Conservation (phyloP, 2,113 vertebrate genomes). For the Stigmatopora argus region DNA sequence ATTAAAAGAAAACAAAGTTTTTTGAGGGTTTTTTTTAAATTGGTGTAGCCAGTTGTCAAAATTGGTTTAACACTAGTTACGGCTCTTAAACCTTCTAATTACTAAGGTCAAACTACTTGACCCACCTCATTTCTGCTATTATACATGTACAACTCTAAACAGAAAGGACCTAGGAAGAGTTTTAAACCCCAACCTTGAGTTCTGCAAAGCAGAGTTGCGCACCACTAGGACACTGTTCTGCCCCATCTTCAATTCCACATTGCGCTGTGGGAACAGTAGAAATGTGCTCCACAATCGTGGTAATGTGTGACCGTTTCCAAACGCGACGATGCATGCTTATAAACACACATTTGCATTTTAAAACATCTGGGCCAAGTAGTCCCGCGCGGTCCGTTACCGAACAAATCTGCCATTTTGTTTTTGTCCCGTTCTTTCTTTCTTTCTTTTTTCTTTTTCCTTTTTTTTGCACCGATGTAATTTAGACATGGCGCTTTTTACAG, state of each 20-base stretch:
- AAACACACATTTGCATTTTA: conserved; percentile 5
- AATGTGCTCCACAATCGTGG: not conserved
- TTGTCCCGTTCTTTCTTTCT: not conserved
- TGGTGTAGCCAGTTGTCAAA: no score
- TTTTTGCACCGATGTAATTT: conserved; percentile 39
- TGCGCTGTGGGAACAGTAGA: not conserved
- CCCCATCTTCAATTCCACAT: not conserved
- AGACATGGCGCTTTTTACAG: conserved; percentile 27
- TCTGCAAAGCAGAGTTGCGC: not conserved
- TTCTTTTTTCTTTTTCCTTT: conserved; percentile 17
- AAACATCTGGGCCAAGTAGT: conserved; percentile 14
- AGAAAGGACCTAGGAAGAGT: not conserved
- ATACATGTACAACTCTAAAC: not conserved
- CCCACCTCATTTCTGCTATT: not conserved
- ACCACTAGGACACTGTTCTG: not conserved
- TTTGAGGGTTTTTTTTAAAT: no score
- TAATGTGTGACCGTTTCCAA: not conserved
- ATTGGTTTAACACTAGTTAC: no score
- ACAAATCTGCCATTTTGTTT: conserved; percentile 30
- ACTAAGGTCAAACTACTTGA: not conserved
- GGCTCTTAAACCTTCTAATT: not conserved
- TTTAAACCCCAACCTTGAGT: not conserved
- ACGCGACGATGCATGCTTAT: not conserved
- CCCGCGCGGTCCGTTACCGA: conserved; percentile 28
- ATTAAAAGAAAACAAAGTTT: no score